phyloP scores from a whole-genome alignment of 2,888 invertebrate species.

The Malacosoma neustria region DNA sequence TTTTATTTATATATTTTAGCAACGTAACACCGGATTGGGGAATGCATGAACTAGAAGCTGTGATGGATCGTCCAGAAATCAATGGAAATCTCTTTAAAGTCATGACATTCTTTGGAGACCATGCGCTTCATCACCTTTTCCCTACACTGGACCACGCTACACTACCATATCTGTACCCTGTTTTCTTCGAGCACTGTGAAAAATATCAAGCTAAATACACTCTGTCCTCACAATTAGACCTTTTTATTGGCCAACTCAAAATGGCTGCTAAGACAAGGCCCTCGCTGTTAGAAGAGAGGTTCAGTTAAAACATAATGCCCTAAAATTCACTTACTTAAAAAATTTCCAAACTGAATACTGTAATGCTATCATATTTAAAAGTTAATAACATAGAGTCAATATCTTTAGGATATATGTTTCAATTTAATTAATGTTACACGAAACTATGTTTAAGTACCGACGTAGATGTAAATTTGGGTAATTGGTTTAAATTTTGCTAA shows the following conservation, averaged over 20 bases:
- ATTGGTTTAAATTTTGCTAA: too few relatives aligned
- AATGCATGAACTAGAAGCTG: constrained; percentile 82
- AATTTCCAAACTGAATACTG: too few relatives aligned
- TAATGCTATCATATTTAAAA: too few relatives aligned
- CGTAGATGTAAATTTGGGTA: too few relatives aligned
- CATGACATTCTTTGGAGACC: constrained; percentile 84
- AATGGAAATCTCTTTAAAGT: constrained; percentile 78
- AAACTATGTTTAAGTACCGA: too few relatives aligned
- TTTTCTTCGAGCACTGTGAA: constrained; percentile 74
- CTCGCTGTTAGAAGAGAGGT: constrained; percentile 17
- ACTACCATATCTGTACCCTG: constrained; percentile 77
- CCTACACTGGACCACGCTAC: constrained; percentile 86
- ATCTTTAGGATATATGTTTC: too few relatives aligned
- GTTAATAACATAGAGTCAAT: too few relatives aligned
- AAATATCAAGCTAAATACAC: constrained; percentile 75
- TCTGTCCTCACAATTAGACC: constrained; percentile 39
- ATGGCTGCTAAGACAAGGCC: constrained; percentile 39
- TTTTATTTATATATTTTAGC: too few relatives aligned
- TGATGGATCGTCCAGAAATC: constrained; percentile 81
- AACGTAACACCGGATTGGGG: constrained; percentile 80
- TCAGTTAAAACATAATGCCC: neutral
- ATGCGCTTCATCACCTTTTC: constrained; percentile 85
- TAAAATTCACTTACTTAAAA: too few relatives aligned
- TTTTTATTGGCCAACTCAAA: constrained; percentile 48
- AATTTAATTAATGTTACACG: too few relatives aligned